Conservation (phyloP, 2,888 invertebrate species). For the Brachypalpus laphriformis region DNA sequence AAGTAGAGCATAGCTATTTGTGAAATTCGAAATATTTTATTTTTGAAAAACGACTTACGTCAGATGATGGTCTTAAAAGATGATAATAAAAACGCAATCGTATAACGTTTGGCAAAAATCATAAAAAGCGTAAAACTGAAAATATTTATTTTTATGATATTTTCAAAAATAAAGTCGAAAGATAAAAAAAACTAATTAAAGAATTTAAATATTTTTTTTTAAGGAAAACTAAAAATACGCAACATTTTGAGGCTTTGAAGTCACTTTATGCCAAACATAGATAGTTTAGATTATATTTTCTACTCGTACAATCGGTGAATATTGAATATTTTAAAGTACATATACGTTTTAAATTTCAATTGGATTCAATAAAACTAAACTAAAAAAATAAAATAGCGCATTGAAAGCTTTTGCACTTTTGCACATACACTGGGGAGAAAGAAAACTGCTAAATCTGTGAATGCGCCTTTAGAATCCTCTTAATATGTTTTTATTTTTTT, state of each 20-base stretch:
- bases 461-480: too few species aligned
- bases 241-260: not conserved
- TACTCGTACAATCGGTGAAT: not conserved
- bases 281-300: not conserved
- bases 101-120: constrained; percentile 1
- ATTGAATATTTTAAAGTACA: not conserved
- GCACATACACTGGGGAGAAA: too few species aligned
- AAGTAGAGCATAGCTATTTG: not conserved
- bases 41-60: constrained; percentile 16
- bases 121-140: not conserved
- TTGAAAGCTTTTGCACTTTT: too few species aligned
- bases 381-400: too few species aligned
- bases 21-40: constrained; percentile 5
- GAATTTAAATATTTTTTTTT: not conserved
- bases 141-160: constrained; percentile 15
- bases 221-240: constrained; percentile 13
- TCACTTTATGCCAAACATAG: constrained; percentile 6
- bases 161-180: not conserved
- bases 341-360: not conserved
- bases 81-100: constrained; percentile 8
- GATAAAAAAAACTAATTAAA: constrained; percentile 22
- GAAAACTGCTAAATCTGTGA: too few species aligned
- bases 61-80: constrained; percentile 5
- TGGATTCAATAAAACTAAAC: not conserved
- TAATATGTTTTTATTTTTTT: too few species aligned